Evolutionary conservation across 2,888 invertebrate species (phyloP), one percentile per base, ranked within the genome.

Genomic region (Mesochorus sp.): DNA sequence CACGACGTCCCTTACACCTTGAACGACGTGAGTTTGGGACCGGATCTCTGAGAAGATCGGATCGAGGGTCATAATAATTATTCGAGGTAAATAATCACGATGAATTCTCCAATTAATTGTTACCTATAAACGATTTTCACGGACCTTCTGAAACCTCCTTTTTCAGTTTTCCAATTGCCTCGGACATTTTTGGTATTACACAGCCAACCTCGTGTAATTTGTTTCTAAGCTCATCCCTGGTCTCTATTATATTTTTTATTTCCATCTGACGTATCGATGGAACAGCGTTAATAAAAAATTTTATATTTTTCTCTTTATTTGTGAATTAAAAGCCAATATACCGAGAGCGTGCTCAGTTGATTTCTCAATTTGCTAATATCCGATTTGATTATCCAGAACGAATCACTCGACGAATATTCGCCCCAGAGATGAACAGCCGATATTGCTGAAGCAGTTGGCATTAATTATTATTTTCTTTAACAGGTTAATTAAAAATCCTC

Each of bases 401-500:
- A 85, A 67, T 80, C 85, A 55, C 79, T 87, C 28, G 86, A 81
- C 3, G 90, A 88, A 71, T 86, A 89, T 73, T 89, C 88, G 72
- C 89, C 88, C 75, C 88, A 89, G 0, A 90, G 74, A 66, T 90
- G 88, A 49, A 87, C 85, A 26, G 88, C 86, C 4, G 89, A 88
- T 84, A 90, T 85, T 0, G 89, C 90, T 90, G 80, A 42, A n/a
- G n/a, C n/a, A 44, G 3, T 37, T 21, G 12, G 12, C 8, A 44
- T 55, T 21, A n/a, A 47, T 47, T 21, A 17, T 0, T 70, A 51
- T 28, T 34, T 12, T 47, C 19, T 14, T 47, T 47, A 42, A 42
- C n/a, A 42, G 14, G n/a, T 10, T 34, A 8, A 10, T 34, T 34
- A 57, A n/a, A 1, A 37, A 21, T 1, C 12, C 24, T 26, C 8